Base-by-base conservation (phyloP, 2,113 vertebrate genomes). In the Benitochromis conjunctus region DNA sequence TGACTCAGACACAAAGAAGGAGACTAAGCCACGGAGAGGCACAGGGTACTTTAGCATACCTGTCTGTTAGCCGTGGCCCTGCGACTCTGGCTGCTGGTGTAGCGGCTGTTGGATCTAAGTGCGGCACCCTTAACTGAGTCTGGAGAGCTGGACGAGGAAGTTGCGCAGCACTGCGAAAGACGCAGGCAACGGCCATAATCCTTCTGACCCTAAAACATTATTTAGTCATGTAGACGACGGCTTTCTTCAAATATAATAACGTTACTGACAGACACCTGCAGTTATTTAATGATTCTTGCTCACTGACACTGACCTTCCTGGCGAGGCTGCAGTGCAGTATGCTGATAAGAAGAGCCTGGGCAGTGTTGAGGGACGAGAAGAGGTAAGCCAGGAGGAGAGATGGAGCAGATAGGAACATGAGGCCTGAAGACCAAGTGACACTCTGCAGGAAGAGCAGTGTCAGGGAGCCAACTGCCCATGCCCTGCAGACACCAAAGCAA, bases 301-400 rank as follows among this genome's bases (percentile, higher is more conserved):
- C 62, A 69, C n/a, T 55, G 29, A 79, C 6, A 71, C 91, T 46
- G 69, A 98, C 98, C 97, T 99, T 99, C 89, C 98, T 97, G 93
- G 98, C 97, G 16, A 99, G 96, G 74, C 97, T 97, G 88, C 98
- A 99, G 96, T 98, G 98, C 92, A 99, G 97, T 55, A 98, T 97
- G 24, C 97, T 97, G 95, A 98, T 97, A 94, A 99, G 98, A 87
- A 98, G 96, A 66, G 97, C 97, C 94, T 99, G 98, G 90, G 98
- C 97, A 12, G 98, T 97, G 86, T 98, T 99, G 93, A 98, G 98
- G 89, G 98, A 98, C 66, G 98, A 98, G 92, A 99, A 99, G 86
- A 99, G 98, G 89, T 98, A 99, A 11, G 98, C 97, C 96, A 98
- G 97, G 83, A 98, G 96, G 62, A 98, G 95, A 1, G 98, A 97